Base-by-base conservation (phyloP, 2,888 invertebrate genomes). In the Diaperis boleti region DNA sequence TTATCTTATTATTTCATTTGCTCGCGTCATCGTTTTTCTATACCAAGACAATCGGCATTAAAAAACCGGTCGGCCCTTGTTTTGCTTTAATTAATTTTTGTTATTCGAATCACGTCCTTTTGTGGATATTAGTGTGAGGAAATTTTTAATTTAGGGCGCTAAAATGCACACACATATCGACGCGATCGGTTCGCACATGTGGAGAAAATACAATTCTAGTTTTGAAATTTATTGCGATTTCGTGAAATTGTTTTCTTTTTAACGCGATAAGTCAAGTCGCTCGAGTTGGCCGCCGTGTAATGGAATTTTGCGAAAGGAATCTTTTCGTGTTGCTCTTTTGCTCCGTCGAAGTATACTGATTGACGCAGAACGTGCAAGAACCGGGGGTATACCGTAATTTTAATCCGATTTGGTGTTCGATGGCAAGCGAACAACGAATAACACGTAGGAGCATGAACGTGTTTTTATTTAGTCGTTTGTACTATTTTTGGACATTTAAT, bases 221-320 rank as follows among this genome's bases (percentile, higher is more conserved):
- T 65, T 68, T 67, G 59, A 64, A 67, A 70, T 70, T 70, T 70
- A 70, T 69, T 63, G 67, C 54, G 54, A 54, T 42, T 54, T 54
- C 54, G 54, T 54, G 54, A 17, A 17, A 41, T 54, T 54, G 54
- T 54, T 63, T 63, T 63, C 45, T 59, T 63, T 59, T 45, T 54
- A 42, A 42, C 31, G 29, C 54, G 15, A 54, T 54, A 54, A 54
- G 54, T 54, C 54, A 54, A 54, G 54, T 18, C 52, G 41, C 20
- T 7, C 31, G 54, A 42, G 14, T 54, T 54, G 54, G 29, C 41
- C 14, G 7, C 8, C 41, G 41, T 17, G 41, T 54, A 56, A 45
- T 56, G 35, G 45, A 56, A 56, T 45, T 56, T 56, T 56, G 20
- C 44, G 37, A 56, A 35, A 56, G 56, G 35, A 35, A 45, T 44